phyloP scores from a whole-genome alignment of 2,113 vertebrate species.

The Erythrolamprus reginae region DNA sequence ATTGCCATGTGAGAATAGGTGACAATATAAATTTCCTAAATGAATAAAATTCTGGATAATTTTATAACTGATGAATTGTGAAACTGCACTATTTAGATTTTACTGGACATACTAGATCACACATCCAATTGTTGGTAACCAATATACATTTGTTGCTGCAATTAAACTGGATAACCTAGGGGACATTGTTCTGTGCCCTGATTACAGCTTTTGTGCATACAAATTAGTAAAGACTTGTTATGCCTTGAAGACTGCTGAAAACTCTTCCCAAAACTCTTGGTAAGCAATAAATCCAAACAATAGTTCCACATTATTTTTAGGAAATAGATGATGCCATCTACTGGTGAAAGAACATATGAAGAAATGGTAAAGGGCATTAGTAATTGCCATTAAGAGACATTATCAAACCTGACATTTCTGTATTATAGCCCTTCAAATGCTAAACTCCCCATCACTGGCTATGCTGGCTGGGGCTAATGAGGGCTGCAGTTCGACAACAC shows the following conservation, averaged over 20 bases:
- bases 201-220: not conserved
- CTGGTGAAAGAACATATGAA: constrained; percentile 14
- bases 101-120: not conserved
- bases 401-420: not conserved
- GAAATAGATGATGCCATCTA: constrained; percentile 47
- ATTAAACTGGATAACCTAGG: not conserved
- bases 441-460: not conserved
- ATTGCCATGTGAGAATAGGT: too few species aligned
- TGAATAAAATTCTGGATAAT: not conserved
- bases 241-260: not conserved
- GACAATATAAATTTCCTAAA: too few species aligned
- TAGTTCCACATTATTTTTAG: not conserved
- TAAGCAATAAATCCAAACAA: not conserved
- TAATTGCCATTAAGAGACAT: not conserved
- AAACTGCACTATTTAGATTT: not conserved
- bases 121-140: not conserved
- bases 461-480: not conserved
- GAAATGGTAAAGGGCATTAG: not conserved
- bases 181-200: not conserved
- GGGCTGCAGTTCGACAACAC: not conserved
- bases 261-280: not conserved
- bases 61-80: not conserved
- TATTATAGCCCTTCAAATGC: not conserved
- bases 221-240: not conserved
- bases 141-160: not conserved